phyloP scores from a whole-genome alignment of 2,113 vertebrate genomes.

The Morone chrysops region DNA sequence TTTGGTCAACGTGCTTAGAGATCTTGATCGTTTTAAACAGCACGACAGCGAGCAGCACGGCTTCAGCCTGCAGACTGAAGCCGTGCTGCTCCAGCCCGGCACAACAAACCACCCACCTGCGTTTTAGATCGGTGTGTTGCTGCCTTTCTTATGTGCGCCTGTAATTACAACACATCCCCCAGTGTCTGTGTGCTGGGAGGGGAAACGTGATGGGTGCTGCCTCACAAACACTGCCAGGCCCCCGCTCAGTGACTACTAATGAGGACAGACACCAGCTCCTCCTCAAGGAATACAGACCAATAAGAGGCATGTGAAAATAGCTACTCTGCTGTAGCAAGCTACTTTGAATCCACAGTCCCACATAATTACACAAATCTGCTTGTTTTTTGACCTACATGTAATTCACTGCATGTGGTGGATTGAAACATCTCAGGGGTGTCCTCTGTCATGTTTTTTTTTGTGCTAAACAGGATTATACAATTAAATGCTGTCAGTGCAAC shows the following conservation, averaged over 20 bases:
- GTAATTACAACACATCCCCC: constrained; percentile 79
- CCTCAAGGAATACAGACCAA: constrained; percentile 62
- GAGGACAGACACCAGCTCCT: constrained; percentile 60
- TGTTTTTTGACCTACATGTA: constrained; percentile 73
- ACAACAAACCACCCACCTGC: constrained; percentile 75
- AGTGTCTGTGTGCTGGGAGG: constrained; percentile 50
- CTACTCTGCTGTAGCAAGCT: constrained; percentile 20
- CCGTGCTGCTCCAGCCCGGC: constrained; percentile 55
- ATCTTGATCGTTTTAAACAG: constrained; percentile 62
- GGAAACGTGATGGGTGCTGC: constrained; percentile 63
- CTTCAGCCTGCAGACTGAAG: constrained; percentile 57
- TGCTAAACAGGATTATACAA: constrained; percentile 68
- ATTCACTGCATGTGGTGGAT: constrained; percentile 63
- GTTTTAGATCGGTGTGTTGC: constrained; percentile 48
- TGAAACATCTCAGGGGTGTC: constrained; percentile 60
- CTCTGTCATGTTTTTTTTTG: constrained; percentile 51
- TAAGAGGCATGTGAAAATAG: constrained; percentile 37
- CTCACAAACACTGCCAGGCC: constrained; percentile 55
- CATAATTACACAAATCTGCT: constrained; percentile 74
- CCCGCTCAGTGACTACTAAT: constrained; percentile 78
- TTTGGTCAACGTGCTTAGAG: constrained; percentile 56
- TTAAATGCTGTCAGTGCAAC: constrained; percentile 51
- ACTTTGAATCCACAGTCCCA: constrained; percentile 47
- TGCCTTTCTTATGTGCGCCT: constrained; percentile 66
- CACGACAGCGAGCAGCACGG: constrained; percentile 21